Base-by-base conservation (phyloP, 2,888 invertebrate species). In the Epirrita christyi region DNA sequence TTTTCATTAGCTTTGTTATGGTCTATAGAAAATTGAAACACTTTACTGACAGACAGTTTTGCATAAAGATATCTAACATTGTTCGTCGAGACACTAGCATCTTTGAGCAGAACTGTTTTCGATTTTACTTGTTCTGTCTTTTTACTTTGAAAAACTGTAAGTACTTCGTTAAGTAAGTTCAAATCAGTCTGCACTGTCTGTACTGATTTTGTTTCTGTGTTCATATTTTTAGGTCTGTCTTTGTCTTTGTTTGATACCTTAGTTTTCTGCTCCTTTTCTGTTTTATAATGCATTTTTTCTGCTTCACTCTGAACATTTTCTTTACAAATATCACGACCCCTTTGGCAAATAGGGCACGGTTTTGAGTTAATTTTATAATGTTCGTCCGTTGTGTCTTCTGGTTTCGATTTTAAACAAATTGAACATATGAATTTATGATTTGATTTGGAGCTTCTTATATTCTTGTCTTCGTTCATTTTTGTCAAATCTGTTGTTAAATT, bases 121-220 rank as follows among this genome's bases (percentile, higher is more conserved):
- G 55, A 45, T 58, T 63, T 73, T 3, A 67, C 48, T 54, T 70
- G 64, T 54, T 73, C 71, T 4, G 67, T 43, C 63, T 87, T 88
- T 51, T 85, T 87, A 52, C 66, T 84, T 66, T 89, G 85, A 50
- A 90, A 89, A 0, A 83, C 87, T 5, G 80, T 85, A 1, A 91
- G 61, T 0, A 91, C 88, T 78, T 90, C 89, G 46, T 87, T 86
- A 0, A 91, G 64, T n/a, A 91, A 67, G 36, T 73, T 79, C 2
- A 52, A 28, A 55, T 85, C 80, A 1, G 78, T 68, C 41, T 78
- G 68, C 0, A 78, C 76, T 0, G 86, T 87, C 61, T 88, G 88
- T 1, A 82, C 75, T 0, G 69, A 29, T 50, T 32, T 11, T 1
- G 47, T 42, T 40, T 52, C 28, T 21, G 50, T 59, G 10, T 49